Evolutionary conservation across 2,888 invertebrate species (phyloP).

Genomic region (Phalangium opilio): DNA sequence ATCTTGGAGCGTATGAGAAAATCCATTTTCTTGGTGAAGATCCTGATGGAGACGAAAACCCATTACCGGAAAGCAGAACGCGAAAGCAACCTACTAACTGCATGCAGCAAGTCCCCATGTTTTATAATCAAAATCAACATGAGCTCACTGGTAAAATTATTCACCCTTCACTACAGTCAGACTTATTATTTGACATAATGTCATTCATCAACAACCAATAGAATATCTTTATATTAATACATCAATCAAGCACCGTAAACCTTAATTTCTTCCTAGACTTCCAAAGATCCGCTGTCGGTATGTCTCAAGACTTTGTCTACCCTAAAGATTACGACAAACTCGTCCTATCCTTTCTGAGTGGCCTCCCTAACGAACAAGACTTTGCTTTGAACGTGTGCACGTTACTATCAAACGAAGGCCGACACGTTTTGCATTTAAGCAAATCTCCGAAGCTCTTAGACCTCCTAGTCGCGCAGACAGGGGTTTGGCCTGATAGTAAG

Average conservation of each 20-base stretch:
- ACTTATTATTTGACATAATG: background rate
- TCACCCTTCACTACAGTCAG: no score
- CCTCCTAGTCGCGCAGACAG: conserved; percentile 80
- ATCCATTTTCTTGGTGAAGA: conserved; percentile 80
- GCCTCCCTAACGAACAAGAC: conserved; percentile 95
- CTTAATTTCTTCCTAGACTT: conserved; percentile 23
- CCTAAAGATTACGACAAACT: conserved; percentile 60
- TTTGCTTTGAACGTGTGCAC: conserved; percentile 96
- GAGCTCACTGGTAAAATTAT: conserved; percentile 50
- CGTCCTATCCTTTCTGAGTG: conserved; percentile 79
- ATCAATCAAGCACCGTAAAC: background rate
- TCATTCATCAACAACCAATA: background rate
- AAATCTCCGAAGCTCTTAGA: conserved; percentile 74
- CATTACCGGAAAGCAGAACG: conserved; percentile 52
- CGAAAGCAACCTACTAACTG: conserved; percentile 18
- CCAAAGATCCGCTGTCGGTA: conserved; percentile 43
- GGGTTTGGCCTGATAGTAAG: conserved; percentile 72
- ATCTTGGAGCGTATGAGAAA: conserved; percentile 74
- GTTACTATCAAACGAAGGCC: conserved; percentile 82
- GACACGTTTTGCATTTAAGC: conserved; percentile 67
- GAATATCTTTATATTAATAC: background rate
- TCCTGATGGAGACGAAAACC: conserved; percentile 54
- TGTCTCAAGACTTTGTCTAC: conserved; percentile 45
- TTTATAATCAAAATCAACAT: conserved; percentile 63
- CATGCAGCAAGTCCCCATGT: conserved; percentile 45